These are phyloP conservation scores for Otolemur garnettii DNA, from an alignment of 2,113 vertebrate species.

Conservation along the genomic window DNA sequence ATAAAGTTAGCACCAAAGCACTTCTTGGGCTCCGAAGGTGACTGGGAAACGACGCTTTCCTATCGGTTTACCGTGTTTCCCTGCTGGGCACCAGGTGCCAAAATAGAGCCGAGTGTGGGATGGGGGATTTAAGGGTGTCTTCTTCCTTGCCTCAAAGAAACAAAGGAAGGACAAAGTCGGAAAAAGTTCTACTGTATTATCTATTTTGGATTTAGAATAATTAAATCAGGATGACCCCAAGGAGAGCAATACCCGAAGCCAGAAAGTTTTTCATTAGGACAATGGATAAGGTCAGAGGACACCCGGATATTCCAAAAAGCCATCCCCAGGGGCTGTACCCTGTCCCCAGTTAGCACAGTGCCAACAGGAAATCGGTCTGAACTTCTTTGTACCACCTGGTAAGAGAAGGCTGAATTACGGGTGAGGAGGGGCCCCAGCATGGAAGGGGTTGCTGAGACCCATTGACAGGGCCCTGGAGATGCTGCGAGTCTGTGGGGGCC, in stretches of 20 bases:
- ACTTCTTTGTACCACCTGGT: neutral
- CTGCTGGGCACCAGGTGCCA: conserved; percentile 62
- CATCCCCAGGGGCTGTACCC: neutral
- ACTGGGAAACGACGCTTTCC: neutral
- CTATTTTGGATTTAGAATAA: conserved; percentile 4
- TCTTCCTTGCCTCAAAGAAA: conserved; percentile 36
- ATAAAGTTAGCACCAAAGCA: neutral
- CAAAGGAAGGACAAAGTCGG: conserved; percentile 1
- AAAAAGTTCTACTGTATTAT: conserved; percentile 32
- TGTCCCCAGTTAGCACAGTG: neutral
- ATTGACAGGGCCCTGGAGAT: neutral
- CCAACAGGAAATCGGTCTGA: neutral
- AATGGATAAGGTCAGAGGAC: neutral
- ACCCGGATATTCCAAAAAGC: neutral
- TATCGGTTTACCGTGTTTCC: neutral
- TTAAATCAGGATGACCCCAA: conserved; percentile 14
- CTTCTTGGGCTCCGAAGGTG: neutral
- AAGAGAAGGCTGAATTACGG: neutral
- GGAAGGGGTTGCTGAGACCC: neutral
- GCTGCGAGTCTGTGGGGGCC: neutral
- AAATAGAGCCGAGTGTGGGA: neutral
- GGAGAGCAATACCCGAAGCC: neutral
- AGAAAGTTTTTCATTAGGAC: conserved; percentile 31
- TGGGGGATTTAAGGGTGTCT: neutral
- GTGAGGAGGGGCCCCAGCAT: neutral